Conservation (phyloP, 1,140 invertebrate genomes). For the Philotrypesis tridentata region DNA sequence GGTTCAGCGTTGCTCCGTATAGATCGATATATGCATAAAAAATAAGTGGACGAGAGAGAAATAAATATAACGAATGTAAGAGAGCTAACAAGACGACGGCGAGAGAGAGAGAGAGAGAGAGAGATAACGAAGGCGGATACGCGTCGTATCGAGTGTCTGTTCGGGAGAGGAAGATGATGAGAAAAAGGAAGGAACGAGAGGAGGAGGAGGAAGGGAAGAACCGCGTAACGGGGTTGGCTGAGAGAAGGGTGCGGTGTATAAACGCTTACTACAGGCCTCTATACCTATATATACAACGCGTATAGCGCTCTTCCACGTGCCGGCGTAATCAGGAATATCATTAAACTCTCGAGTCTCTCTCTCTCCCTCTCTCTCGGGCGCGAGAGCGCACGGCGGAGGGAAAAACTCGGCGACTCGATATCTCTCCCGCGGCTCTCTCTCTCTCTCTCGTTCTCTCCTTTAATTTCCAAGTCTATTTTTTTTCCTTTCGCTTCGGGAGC, state of each 20-base stretch:
- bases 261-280: no score
- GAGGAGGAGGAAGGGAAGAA: slow-evolving; percentile 10
- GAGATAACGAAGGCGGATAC: background rate
- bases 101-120: background rate
- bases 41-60: background rate
- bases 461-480: slow-evolving; percentile 55
- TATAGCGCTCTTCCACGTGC: slow-evolving; percentile 53
- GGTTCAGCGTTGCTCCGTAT: background rate
- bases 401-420: slow-evolving; percentile 32
- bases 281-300: background rate
- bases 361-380: no score
- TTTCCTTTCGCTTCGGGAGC: no score
- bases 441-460: slow-evolving; percentile 52
- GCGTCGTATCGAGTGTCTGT: slow-evolving; percentile 11
- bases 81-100: background rate
- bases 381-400: background rate
- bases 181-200: background rate
- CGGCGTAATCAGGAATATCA: slow-evolving; percentile 72
- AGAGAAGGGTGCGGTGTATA: slow-evolving; percentile 53
- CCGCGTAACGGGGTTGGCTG: slow-evolving; percentile 53
- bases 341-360: slow-evolving; percentile 71
- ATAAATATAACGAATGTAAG: background rate
- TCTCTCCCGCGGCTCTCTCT: slow-evolving; percentile 48
- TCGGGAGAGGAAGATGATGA: slow-evolving; percentile 14
- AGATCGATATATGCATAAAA: background rate